These are phyloP conservation scores for Malacosoma neustria DNA, from an alignment of 2,888 invertebrate genomes.

Conservation along the genomic window DNA sequence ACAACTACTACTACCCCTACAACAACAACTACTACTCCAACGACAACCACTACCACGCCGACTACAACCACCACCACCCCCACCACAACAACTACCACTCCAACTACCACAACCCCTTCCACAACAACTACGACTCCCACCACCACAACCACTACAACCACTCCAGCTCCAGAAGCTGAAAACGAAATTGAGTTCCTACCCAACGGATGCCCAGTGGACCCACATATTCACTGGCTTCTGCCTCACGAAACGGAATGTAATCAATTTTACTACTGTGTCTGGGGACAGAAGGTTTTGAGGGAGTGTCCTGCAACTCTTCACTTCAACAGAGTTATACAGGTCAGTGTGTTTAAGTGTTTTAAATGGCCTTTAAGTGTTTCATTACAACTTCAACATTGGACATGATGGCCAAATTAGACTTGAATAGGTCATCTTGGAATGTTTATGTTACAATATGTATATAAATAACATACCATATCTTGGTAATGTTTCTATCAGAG, in stretches of 20 bases:
- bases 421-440: too few species aligned
- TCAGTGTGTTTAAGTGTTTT: too few species aligned
- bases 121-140: constrained; percentile 11
- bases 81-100: constrained; percentile 5
- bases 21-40: constrained; percentile 6
- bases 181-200: constrained; percentile 24
- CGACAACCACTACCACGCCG: constrained; percentile 8
- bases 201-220: constrained; percentile 51
- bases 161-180: constrained; percentile 8
- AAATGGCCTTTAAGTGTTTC: too few species aligned
- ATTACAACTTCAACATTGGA: too few species aligned
- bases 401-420: too few species aligned
- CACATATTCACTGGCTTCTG: constrained; percentile 42
- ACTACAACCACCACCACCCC: constrained; percentile 9
- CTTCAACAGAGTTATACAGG: constrained; percentile 43
- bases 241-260: constrained; percentile 41
- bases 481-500: too few species aligned
- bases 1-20: constrained; percentile 7
- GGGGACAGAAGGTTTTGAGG: constrained; percentile 33
- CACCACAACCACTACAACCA: constrained; percentile 5
- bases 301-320: constrained; percentile 30
- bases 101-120: constrained; percentile 4
- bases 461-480: too few species aligned
- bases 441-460: too few species aligned
- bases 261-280: constrained; percentile 51